phyloP scores from a whole-genome alignment of 2,888 invertebrate genomes.

The Thyatira batis region DNA sequence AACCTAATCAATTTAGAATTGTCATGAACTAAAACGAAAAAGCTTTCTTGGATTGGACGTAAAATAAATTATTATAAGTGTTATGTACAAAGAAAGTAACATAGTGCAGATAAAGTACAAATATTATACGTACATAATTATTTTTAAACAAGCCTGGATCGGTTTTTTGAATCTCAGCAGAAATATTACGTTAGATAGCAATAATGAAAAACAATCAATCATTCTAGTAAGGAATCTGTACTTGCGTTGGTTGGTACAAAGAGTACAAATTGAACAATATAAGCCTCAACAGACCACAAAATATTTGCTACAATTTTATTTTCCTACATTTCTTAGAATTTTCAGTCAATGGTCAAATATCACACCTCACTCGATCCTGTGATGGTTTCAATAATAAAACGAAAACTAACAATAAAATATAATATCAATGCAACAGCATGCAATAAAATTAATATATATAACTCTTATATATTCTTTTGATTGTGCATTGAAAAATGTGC shows the following conservation, averaged over 20 bases:
- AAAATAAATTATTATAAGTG: constrained; percentile 48
- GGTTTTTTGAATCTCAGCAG: too few species aligned
- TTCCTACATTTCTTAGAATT: constrained; percentile 16
- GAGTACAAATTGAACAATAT: neutral
- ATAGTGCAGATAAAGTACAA: constrained; percentile 31
- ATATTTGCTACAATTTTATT: neutral
- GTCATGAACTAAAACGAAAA: constrained; percentile 63
- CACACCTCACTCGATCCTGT: constrained; percentile 46
- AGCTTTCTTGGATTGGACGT: constrained; percentile 25
- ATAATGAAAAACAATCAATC: too few species aligned
- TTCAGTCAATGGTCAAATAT: constrained; percentile 43
- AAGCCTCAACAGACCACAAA: neutral
- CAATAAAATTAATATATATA: constrained; percentile 73
- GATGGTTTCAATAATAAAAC: constrained; percentile 27
- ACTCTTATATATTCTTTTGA: constrained; percentile 60
- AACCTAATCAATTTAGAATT: constrained; percentile 65
- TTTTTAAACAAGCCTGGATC: constrained; percentile 1
- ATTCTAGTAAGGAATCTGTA: too few species aligned
- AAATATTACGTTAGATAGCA: too few species aligned
- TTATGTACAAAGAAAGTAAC: constrained; percentile 51
- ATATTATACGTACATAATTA: constrained; percentile 21
- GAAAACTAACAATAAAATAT: constrained; percentile 69
- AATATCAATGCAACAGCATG: constrained; percentile 72
- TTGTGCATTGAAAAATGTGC: constrained; percentile 68
- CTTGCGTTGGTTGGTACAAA: too few species aligned